Conservation (phyloP, 2,113 vertebrate genomes). For the Thunnus maccoyii region DNA sequence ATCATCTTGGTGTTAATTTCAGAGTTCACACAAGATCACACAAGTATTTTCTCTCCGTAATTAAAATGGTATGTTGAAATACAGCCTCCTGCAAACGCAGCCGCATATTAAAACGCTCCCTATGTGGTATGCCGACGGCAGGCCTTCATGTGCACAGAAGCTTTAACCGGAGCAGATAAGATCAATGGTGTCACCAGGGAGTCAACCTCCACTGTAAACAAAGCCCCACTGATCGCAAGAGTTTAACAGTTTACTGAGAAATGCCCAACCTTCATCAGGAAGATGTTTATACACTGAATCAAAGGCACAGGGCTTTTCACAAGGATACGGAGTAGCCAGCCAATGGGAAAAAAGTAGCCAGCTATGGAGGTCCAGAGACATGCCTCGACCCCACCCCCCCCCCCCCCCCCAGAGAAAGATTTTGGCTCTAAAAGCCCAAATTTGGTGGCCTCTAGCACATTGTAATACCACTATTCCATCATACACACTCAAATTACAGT, state of each 20-base stretch:
- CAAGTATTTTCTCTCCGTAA: background rate
- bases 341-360: no score
- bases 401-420: no score
- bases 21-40: background rate
- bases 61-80: conserved; percentile 3
- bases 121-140: conserved; percentile 41
- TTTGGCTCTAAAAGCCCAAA: no score
- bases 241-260: conserved; percentile 64
- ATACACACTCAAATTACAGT: no score
- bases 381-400: no score
- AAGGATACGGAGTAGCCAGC: no score
- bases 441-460: no score
- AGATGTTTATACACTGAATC: conserved; percentile 27
- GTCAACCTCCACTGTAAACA: conserved; percentile 66
- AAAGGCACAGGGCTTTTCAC: background rate
- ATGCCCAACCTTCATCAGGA: conserved; percentile 26
- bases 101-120: background rate
- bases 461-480: no score
- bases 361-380: no score
- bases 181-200: conserved; percentile 58
- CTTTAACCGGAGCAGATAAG: conserved; percentile 56
- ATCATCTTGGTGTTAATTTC: background rate
- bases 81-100: background rate
- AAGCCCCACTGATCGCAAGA: conserved; percentile 43
- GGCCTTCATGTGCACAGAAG: conserved; percentile 43